Base-by-base conservation (phyloP, 2,797 vertebrate genomes). In the Trematomus bernacchii region DNA sequence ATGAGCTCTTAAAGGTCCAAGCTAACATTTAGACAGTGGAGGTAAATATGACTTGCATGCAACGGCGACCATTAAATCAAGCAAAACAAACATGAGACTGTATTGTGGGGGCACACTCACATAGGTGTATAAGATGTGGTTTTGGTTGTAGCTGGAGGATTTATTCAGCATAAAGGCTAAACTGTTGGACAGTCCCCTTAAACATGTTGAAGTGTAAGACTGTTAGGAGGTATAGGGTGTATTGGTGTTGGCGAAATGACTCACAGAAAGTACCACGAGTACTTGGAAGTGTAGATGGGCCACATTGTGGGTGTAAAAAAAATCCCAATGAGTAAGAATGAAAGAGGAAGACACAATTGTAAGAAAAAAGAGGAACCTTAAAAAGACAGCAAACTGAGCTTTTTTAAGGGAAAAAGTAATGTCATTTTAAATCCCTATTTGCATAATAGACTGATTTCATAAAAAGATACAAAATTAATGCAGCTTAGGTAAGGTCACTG, bases 31-130 rank as follows among this genome's bases (percentile, higher is more conserved):
- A 43, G 47, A 65, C 62, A 42, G 44, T 57, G 3, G 42, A 10
- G 69, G 57, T 51, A 77, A 79, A 80, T 33, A 62, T 50, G 40
- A 21, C 51, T 19, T 30, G 57, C 3, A 52, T 3, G 19, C 44
- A 27, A 37, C 14, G 40, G 13, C 6, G 1, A 40, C 18, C 14
- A 72, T n/a, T 50, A 30, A n/a, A 74, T 76, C n/a, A 51, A 59
- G 37, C 3, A 44, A 58, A 75, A 46, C 19, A 61, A 51, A 61
- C n/a, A 60, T 4, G 14, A 0, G 44, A 16, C 52, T 33, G 21
- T 43, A 40, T 51, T 62, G 48, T 68, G 60, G 60, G 19, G 9
- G 11, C 55, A 54, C 3, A 33, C 21, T 50, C 3, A 66, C 54
- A 30, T 55, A 16, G 23, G 16, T 18, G 50, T 13, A 7, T 27